These are phyloP conservation scores for Tiphia femorata DNA, from an alignment of 2,888 invertebrate genomes.

Conservation along the genomic window DNA sequence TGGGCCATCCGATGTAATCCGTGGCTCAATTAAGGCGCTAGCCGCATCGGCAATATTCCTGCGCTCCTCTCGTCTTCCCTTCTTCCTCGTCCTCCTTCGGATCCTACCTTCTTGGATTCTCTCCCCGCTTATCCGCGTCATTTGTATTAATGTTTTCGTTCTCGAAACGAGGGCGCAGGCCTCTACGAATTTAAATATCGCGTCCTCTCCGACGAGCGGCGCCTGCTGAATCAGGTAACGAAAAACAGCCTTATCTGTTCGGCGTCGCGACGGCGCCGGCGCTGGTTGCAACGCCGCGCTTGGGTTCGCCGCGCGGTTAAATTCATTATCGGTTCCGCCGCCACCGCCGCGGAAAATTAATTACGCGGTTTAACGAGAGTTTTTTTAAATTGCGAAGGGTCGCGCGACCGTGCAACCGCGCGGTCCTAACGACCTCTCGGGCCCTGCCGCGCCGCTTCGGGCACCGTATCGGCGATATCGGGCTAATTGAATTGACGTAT, in stretches of 20 bases:
- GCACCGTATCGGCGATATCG: slow-evolving; percentile 20
- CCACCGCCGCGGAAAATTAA: slow-evolving; percentile 30
- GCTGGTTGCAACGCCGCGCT: background rate
- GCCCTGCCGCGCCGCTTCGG: slow-evolving; percentile 30
- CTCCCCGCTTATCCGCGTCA: background rate
- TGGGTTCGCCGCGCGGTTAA: slow-evolving; percentile 29
- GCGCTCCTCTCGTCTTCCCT: background rate
- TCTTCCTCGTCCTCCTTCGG: background rate
- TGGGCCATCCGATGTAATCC: slow-evolving; percentile 7
- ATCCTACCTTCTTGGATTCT: background rate
- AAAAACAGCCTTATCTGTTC: slow-evolving; percentile 30
- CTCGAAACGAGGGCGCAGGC: slow-evolving; percentile 20
- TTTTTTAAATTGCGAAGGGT: slow-evolving; percentile 27
- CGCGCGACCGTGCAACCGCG: slow-evolving; percentile 14
- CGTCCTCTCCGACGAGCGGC: too few species aligned
- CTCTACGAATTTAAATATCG: slow-evolving; percentile 29
- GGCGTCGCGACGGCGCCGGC: background rate
- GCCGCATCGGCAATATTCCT: slow-evolving; percentile 8
- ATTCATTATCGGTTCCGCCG: slow-evolving; percentile 36
- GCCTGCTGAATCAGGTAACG: too few species aligned
- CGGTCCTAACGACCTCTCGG: slow-evolving; percentile 36
- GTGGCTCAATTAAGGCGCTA: slow-evolving; percentile 12
- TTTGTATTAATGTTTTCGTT: slow-evolving; percentile 32
- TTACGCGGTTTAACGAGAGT: slow-evolving; percentile 40
- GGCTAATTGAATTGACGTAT: slow-evolving; percentile 35